Base-by-base conservation (phyloP, 2,888 invertebrate species). In the Hyles lineata region DNA sequence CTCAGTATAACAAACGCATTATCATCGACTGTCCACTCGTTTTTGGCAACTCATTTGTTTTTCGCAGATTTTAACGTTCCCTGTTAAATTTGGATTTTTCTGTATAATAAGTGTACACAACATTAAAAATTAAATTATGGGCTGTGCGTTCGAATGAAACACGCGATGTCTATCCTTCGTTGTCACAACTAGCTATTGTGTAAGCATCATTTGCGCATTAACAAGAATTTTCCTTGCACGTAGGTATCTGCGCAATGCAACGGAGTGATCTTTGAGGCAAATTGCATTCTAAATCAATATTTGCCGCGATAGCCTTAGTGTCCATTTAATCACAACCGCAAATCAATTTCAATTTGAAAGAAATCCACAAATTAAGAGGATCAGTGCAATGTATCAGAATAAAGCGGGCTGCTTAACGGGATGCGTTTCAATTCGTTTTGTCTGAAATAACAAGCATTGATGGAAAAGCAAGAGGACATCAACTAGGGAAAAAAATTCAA, bases 151-250 rank as follows among this genome's bases (percentile, higher is more conserved):
- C 25, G 29, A 29, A 32, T 70, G 19, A 58, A 58, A 58, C 58
- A 32, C 32, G 70, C 55, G 19, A 58, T 55, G 55, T 32, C 59
- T 23, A 60, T 71, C 60, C 43, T 43, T 23, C 43, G 72, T 71
- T 69, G 70, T 52, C 52, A 61, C 67, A 67, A 50, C 23, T 50
- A 50, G 67, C 50, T 8, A 50, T 43, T 50, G 67, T 67, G 67
- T 23, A 50, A 50, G 43, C 50, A 67, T 50, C 50, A 67, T 67
- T 50, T 67, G 67, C 67, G 67, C 67, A 50, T 67, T 50, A 63
- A 63, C 43, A 35, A 63, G 63, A 63, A 50, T 67, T 67, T 50
- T 67, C 67, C 67, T 67, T 67, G 50, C 43, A 50, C 67, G 67
- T 43, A 43, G 43, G 43, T 55, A 55, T 55, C 55, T 55, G n/a